phyloP scores from a whole-genome alignment of 2,888 invertebrate genomes.

The Dichetophora obliterata region DNA sequence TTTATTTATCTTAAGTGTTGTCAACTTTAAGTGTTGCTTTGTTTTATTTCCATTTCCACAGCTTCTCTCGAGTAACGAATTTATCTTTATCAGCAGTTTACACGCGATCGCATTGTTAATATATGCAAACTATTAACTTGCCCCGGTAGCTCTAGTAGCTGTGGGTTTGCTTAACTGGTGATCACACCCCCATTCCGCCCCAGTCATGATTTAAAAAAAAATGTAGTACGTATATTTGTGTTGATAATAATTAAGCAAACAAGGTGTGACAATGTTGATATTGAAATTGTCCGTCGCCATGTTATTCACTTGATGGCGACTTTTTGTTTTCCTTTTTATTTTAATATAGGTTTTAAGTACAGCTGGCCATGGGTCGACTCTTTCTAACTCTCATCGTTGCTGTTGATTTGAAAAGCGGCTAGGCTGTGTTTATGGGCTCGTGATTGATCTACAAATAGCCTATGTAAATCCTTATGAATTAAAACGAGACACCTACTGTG shows the following conservation, averaged over 20 bases:
- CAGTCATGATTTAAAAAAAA: too few relatives aligned
- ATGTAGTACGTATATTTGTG: neutral
- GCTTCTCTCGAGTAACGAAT: neutral
- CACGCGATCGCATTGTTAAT: constrained; percentile 13
- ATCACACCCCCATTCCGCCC: too few relatives aligned
- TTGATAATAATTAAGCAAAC: constrained; percentile 35
- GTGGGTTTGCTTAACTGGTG: neutral
- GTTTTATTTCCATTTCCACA: neutral
- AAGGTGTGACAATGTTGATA: constrained; percentile 43
- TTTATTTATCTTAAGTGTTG: neutral
- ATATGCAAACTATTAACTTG: neutral
- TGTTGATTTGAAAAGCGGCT: too few relatives aligned
- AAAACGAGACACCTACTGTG: too few relatives aligned
- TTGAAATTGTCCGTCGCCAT: constrained; percentile 8
- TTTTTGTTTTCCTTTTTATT: neutral
- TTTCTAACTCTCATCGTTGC: too few relatives aligned
- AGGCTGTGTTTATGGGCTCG: too few relatives aligned
- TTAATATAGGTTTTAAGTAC: too few relatives aligned
- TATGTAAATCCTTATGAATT: too few relatives aligned
- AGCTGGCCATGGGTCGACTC: too few relatives aligned
- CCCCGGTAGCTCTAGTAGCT: neutral
- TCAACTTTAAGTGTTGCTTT: neutral
- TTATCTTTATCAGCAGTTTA: neutral
- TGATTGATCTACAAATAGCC: too few relatives aligned
- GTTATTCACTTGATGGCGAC: neutral